Base-by-base conservation (phyloP, 2,888 invertebrate genomes). In the Platycnemis pennipes region DNA sequence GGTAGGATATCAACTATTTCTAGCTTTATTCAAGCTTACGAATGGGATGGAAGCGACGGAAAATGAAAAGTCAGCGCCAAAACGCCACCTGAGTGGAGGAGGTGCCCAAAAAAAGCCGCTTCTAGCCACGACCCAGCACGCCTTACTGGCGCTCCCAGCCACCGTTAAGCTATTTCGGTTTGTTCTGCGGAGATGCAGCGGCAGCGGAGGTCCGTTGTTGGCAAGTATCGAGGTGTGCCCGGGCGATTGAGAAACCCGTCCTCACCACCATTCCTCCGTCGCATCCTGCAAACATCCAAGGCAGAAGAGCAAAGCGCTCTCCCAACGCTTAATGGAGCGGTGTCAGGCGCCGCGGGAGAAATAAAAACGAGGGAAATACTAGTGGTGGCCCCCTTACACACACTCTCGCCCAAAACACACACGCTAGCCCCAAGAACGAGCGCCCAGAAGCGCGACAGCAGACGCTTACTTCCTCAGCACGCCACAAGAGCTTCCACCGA, bases 151-250 rank as follows among this genome's bases (percentile, higher is more conserved):
- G 44, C 87, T 45, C 87, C 46, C 44, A 5, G 45, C 77, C 77
- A 4, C 77, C 77, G 77, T 77, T 46, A 87, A 87, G 87, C 46
- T 87, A 87, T 87, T 87, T 87, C 87, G 45, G 87, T 87, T 87
- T 87, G 46, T 87, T 87, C 87, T 87, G 46, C 13, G 45, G 46
- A 87, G 45, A 87, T n/a, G 45, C 44, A 46, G 87, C 44, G 19
- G 86, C 19, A 19, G 44, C 13, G 86, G 19, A 37, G 37, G 31
- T 37, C 22, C 44, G 87, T 44, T n/a, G 44, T 87, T 87, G 87
- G 87, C 87, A 87, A 87, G 44, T 44, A 2, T 1, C 77, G 37
- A 77, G 77, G 86, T 22, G 42, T 42, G 42, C 86, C 11, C 42
- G 22, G 42, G 42, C 87, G 87, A 87, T 87, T 87, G 87, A 87